Conservation (phyloP, 2,888 invertebrate genomes). For the Brassicogethes aeneus region DNA sequence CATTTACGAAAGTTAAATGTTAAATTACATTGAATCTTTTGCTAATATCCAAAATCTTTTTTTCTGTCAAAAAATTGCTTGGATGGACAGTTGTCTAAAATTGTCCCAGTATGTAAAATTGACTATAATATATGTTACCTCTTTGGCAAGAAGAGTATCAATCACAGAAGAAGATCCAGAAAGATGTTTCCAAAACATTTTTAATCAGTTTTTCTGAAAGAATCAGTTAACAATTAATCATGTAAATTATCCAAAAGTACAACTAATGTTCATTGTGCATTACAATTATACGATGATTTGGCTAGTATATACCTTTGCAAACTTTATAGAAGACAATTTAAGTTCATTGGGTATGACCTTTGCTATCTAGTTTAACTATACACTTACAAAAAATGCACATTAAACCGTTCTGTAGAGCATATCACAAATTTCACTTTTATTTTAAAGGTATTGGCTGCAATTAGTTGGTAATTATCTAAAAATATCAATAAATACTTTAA, state of each 20-base stretch:
- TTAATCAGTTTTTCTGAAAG: conserved; percentile 9
- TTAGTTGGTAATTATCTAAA: conserved; percentile 22
- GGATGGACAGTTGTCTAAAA: too few species aligned
- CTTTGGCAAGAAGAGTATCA: conserved; percentile 67
- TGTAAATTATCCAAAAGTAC: not conserved
- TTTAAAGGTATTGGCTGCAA: conserved; percentile 22
- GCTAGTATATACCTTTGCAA: conserved; percentile 14
- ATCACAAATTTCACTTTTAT: conserved; percentile 34
- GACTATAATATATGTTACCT: too few species aligned
- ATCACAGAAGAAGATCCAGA: conserved; percentile 63
- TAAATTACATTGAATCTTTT: too few species aligned
- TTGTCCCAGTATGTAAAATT: not conserved
- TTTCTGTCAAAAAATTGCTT: conserved; percentile 35
- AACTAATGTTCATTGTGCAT: conserved; percentile 5
- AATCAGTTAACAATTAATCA: not conserved
- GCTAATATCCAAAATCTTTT: too few species aligned
- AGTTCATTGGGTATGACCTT: conserved; percentile 40
- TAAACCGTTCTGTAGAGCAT: conserved; percentile 29
- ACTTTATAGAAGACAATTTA: conserved; percentile 34
- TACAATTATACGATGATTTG: too few species aligned
- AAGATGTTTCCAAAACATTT: conserved; percentile 80
- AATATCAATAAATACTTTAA: conserved; percentile 23
- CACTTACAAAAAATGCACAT: conserved; percentile 25
- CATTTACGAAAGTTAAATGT: too few species aligned
- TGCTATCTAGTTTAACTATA: conserved; percentile 29